A percentile compares a stretch with the other conserved stretches of the same genome.
Evolutionary conservation across 2,797 vertebrate genomes (phyloP).

Genomic region (Peromyscus aztecus): DNA sequence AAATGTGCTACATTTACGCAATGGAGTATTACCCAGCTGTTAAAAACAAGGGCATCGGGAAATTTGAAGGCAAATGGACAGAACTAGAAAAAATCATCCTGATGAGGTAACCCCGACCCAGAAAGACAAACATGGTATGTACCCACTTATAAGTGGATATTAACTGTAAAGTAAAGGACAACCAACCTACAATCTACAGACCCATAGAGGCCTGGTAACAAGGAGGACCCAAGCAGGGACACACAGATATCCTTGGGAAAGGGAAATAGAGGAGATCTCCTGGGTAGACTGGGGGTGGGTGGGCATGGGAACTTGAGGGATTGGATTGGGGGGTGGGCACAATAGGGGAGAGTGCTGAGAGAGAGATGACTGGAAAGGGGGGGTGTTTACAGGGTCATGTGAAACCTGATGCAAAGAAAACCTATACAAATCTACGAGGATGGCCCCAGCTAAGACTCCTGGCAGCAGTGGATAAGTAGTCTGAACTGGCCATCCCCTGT

Average conservation of each 20-base stretch:
- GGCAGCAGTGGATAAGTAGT: not conserved
- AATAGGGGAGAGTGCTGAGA: not conserved
- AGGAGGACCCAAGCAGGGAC: too few species aligned
- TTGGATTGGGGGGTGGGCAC: not conserved
- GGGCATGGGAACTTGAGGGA: too few species aligned
- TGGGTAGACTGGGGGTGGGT: too few species aligned
- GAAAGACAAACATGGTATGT: too few species aligned
- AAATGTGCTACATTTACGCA: not conserved
- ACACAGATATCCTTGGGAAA: too few species aligned
- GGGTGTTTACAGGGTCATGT: too few species aligned
- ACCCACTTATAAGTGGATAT: not conserved
- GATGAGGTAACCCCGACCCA: not conserved
- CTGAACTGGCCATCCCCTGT: not conserved
- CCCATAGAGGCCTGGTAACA: too few species aligned
- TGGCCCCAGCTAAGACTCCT: not conserved
- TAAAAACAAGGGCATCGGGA: not conserved
- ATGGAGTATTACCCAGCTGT: not conserved
- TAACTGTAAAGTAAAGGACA: not conserved
- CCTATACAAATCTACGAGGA: not conserved
- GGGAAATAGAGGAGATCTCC: too few species aligned
- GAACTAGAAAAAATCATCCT: not conserved
- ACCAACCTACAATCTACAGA: too few species aligned
- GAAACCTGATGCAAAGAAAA: not conserved
- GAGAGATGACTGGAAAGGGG: not conserved
- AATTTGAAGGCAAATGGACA: not conserved